These are phyloP conservation scores for Gadus macrocephalus DNA, from an alignment of 2,113 vertebrate species.

Conservation along the genomic window DNA sequence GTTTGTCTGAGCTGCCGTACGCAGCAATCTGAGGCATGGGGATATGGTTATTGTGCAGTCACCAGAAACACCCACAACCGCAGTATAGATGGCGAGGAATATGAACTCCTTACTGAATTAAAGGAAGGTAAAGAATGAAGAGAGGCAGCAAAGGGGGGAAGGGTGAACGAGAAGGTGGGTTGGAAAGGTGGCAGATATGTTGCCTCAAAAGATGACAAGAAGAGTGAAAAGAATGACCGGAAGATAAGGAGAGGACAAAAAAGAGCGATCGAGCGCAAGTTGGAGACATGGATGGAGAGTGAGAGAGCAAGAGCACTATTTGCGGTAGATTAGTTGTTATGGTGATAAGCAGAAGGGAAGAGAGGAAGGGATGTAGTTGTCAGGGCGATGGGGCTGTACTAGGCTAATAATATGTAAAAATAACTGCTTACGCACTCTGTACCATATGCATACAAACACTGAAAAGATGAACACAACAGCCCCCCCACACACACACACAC, in stretches of 20 bases:
- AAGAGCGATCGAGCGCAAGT: constrained; percentile 22
- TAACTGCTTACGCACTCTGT: constrained; percentile 51
- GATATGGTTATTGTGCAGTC: constrained; percentile 67
- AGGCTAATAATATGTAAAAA: constrained; percentile 65
- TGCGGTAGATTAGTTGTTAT: constrained; percentile 71
- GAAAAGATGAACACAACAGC: not conserved
- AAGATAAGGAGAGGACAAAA: not conserved
- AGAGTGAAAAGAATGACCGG: no score
- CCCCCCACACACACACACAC: not conserved
- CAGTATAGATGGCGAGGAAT: constrained; percentile 33
- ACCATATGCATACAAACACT: constrained; percentile 29
- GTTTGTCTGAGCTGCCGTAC: constrained; percentile 37
- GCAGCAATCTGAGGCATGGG: constrained; percentile 45
- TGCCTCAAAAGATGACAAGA: no score
- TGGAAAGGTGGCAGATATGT: constrained; percentile 6
- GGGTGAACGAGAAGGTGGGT: constrained; percentile 22
- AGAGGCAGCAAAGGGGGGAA: constrained; percentile 21
- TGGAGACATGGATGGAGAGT: constrained; percentile 32
- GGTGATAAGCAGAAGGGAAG: constrained; percentile 63
- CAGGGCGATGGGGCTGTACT: constrained; percentile 64
- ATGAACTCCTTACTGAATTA: constrained; percentile 11
- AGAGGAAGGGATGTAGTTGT: constrained; percentile 60
- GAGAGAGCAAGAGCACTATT: constrained; percentile 40
- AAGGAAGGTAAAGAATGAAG: constrained; percentile 10
- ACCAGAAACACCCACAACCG: constrained; percentile 65